Evolutionary conservation across 2,888 invertebrate genomes (phyloP).

Genomic region (Chrysopilus asiliformis): DNA sequence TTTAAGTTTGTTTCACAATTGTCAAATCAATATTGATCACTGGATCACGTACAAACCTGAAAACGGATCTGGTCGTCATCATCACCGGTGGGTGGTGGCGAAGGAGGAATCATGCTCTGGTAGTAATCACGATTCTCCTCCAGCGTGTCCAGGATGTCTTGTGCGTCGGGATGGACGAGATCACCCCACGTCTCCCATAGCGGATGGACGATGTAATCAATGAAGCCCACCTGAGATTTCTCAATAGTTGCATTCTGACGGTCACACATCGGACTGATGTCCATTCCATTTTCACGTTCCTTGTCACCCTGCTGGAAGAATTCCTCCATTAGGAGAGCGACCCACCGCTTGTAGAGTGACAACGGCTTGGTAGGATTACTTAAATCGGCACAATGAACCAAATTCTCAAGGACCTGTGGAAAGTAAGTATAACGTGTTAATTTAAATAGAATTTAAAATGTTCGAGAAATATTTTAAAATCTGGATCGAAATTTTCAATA

Average conservation of each 20-base stretch:
- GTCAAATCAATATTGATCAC: constrained; percentile 1
- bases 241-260: constrained; percentile 92
- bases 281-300: constrained; percentile 89
- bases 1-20: constrained; percentile 1
- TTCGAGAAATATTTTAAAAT: background rate
- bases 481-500: no score
- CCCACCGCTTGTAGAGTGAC: constrained; percentile 87
- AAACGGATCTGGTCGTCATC: constrained; percentile 61
- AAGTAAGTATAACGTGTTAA: background rate
- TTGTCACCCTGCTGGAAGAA: constrained; percentile 98
- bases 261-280: constrained; percentile 99
- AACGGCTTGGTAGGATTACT: constrained; percentile 97
- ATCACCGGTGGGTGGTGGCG: constrained; percentile 60
- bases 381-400: constrained; percentile 98
- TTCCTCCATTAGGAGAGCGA: constrained; percentile 91
- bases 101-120: constrained; percentile 88
- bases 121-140: constrained; percentile 99
- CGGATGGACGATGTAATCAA: constrained; percentile 99
- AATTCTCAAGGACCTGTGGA: constrained; percentile 83
- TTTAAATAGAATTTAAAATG: background rate
- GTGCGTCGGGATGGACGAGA: constrained; percentile 96
- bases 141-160: constrained; percentile 92
- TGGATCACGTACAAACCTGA: constrained; percentile 40
- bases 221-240: constrained; percentile 98
- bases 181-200: constrained; percentile 99